Evolutionary conservation across 2,888 invertebrate species (phyloP), one percentile per base, ranked within the genome.

Genomic region (Himalopsyche anomala): DNA sequence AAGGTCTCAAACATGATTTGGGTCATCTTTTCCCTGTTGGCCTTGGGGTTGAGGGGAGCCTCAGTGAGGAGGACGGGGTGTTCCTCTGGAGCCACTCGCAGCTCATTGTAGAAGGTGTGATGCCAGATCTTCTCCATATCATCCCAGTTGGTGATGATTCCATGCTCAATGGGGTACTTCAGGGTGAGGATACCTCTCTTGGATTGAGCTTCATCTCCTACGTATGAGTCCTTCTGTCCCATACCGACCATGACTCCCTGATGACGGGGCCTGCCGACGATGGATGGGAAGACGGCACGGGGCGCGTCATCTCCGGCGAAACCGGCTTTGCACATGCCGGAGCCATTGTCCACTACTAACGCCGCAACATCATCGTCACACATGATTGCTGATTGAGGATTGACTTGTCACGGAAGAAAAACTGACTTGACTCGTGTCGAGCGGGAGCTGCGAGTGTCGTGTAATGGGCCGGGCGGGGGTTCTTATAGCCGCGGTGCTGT

Each of bases 61-160:
- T 97, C 97, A 89, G 97, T 97, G 91, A 97, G 94, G 90, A 97
- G 94, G 91, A 97, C 96, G 91, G 97, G 97, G 94, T 98, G 98
- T 94, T 98, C 98, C 94, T 98, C 98, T 87, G 97, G 97, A 91
- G 97, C 97, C 91, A 97, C 97, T 91, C 97, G 95, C 93, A 97
- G 95, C 93, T 97, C 96, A 92, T 97, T 97, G 96, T 97, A 97
- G 95, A 97, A 97, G 92, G 97, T 97, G 94, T 97, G 97, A 93
- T 97, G 96, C 97, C 97, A 97, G 94, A 97, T 97, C 94, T 97
- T 97, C 94, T 97, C 97, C 97, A 97, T 97, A 91, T 97, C 97
- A 91, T 97, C 97, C 97, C 97, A 97, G 95, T 97, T 97, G 94
- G 97, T 97, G 94, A 97, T 96, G 94, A 97, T 97, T 90, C 97